These are phyloP conservation scores for Pegea sp. DNA, from an alignment of 23 tunicate species.

Conservation along the genomic window DNA sequence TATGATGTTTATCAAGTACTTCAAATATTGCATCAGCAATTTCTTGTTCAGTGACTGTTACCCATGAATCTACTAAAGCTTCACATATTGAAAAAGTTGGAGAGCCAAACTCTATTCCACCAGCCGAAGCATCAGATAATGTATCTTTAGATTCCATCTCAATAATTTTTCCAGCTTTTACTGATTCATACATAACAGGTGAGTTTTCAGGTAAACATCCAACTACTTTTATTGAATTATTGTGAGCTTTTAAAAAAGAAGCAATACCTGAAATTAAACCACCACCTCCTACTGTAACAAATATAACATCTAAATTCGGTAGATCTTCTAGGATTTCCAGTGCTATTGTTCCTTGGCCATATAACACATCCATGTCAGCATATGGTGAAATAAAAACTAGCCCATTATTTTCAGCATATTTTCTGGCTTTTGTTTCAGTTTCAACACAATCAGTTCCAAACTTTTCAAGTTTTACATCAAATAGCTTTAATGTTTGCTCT, in stretches of 20 bases:
- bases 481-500: slow-evolving; percentile 10
- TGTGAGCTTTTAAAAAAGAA: slow-evolving; percentile 20
- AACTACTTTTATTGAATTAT: slow-evolving; percentile 12
- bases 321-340: slow-evolving; percentile 32
- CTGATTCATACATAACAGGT: slow-evolving; percentile 62
- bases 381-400: slow-evolving; percentile 62
- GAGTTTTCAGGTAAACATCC: slow-evolving; percentile 80
- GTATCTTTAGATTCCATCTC: slow-evolving; percentile 47
- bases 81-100: slow-evolving; percentile 41
- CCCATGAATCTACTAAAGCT: slow-evolving; percentile 60
- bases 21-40: slow-evolving; percentile 46
- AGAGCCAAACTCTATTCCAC: slow-evolving; percentile 48
- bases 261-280: slow-evolving; percentile 70
- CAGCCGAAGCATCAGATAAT: slow-evolving; percentile 86
- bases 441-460: slow-evolving; percentile 45
- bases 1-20: slow-evolving; percentile 42
- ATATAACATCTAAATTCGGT: slow-evolving; percentile 54
- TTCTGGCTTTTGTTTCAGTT: slow-evolving; percentile 45
- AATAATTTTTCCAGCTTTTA: slow-evolving; percentile 62
- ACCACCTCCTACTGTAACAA: slow-evolving; percentile 90
- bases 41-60: slow-evolving; percentile 61
- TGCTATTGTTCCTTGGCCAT: slow-evolving; percentile 86
- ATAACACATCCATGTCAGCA: slow-evolving; percentile 48
- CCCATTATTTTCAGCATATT: slow-evolving; percentile 11
- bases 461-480: slow-evolving; percentile 25